These are phyloP conservation scores for Bicyclus anynana DNA, from an alignment of 1,140 invertebrate genomes.

Conservation along the genomic window DNA sequence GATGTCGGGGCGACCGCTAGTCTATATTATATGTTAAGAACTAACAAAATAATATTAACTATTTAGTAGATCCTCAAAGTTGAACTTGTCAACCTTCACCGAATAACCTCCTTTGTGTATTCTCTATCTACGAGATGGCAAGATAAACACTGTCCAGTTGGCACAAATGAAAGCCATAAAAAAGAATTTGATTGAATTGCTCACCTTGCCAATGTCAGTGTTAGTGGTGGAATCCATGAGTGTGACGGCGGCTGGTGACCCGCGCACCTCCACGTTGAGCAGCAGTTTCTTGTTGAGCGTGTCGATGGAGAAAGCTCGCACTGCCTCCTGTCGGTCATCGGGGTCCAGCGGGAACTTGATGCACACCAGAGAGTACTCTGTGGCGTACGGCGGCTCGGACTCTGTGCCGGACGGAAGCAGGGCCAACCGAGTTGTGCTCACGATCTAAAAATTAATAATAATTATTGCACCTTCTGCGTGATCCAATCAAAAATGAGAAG, in stretches of 20 bases:
- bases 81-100: too few relatives aligned
- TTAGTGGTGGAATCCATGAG: constrained; percentile 85
- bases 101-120: too few relatives aligned
- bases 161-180: too few relatives aligned
- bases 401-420: constrained; percentile 87
- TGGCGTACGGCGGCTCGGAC: constrained; percentile 88
- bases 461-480: not conserved
- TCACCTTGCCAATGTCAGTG: constrained; percentile 90
- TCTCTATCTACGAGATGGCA: too few relatives aligned
- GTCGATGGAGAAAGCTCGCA: constrained; percentile 82
- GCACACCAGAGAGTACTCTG: constrained; percentile 91
- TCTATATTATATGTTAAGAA: too few relatives aligned
- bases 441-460: constrained; percentile 36
- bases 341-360: constrained; percentile 90
- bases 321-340: constrained; percentile 87
- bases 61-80: too few relatives aligned
- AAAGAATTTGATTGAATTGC: too few relatives aligned
- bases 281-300: constrained; percentile 83
- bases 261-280: constrained; percentile 84
- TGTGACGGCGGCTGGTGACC: constrained; percentile 83
- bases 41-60: too few relatives aligned
- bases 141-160: too few relatives aligned
- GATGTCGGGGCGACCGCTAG: too few relatives aligned
- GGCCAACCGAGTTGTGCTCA: constrained; percentile 81
- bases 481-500: too few relatives aligned